phyloP scores from a whole-genome alignment of 2,888 invertebrate species.

The Drosophila tripunctata region DNA sequence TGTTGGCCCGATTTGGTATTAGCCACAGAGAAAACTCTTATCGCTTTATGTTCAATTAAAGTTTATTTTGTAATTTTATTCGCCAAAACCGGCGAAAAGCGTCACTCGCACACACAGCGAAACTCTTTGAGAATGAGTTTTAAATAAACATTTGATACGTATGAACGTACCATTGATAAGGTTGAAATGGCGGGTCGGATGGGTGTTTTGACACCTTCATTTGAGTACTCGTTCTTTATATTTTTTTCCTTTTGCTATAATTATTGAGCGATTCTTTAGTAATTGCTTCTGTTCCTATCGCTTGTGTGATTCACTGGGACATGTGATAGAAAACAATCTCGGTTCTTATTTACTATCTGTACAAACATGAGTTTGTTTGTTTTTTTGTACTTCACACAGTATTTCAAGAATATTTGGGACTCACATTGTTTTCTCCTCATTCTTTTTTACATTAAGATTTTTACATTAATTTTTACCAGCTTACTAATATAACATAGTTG shows the following conservation, averaged over 20 bases:
- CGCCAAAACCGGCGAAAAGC: slow-evolving; percentile 55
- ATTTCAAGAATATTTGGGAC: too few relatives aligned
- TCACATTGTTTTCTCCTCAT: too few relatives aligned
- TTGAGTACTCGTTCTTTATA: not conserved
- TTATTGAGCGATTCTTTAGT: slow-evolving; percentile 70
- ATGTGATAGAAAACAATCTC: slow-evolving; percentile 58
- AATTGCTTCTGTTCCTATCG: slow-evolving; percentile 50
- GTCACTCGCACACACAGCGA: slow-evolving; percentile 25
- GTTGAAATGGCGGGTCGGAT: slow-evolving; percentile 4
- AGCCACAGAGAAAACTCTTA: slow-evolving; percentile 53
- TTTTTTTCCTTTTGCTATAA: slow-evolving; percentile 47
- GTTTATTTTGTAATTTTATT: slow-evolving; percentile 71
- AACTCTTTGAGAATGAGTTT: slow-evolving; percentile 26
- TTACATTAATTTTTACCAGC: too few relatives aligned
- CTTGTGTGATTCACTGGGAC: slow-evolving; percentile 46
- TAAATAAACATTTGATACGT: slow-evolving; percentile 60
- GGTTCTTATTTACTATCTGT: not conserved
- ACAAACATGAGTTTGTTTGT: not conserved
- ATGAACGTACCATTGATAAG: slow-evolving; percentile 63
- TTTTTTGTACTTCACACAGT: too few relatives aligned
- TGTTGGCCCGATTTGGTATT: slow-evolving; percentile 60
- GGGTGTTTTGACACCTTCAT: slow-evolving; percentile 1
- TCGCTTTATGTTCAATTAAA: slow-evolving; percentile 63
- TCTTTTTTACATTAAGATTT: too few relatives aligned
- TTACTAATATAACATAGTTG: too few relatives aligned